Conservation (phyloP, 2,888 invertebrate genomes). For the Lasioglossum vierecki region DNA sequence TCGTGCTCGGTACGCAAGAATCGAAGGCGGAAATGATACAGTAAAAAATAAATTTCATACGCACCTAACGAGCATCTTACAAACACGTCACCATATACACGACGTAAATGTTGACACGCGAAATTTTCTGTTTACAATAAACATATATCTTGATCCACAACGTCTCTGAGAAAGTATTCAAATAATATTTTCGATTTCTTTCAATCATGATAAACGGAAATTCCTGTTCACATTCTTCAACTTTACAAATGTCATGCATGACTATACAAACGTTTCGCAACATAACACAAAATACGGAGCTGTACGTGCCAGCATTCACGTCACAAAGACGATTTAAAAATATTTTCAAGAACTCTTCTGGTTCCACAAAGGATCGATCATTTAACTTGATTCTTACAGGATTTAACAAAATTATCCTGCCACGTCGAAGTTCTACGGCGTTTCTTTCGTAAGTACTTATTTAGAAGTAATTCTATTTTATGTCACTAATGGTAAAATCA, state of each 20-base stretch:
- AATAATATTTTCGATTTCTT: not conserved
- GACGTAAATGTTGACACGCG: conserved; percentile 11
- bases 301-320: not conserved
- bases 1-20: conserved; percentile 26
- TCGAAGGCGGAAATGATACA: not conserved
- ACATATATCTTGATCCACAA: not conserved
- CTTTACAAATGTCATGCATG: not conserved
- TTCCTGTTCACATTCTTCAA: not conserved
- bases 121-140: conserved; percentile 8
- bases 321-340: no score
- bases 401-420: not conserved
- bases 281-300: not conserved
- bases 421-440: not conserved
- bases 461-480: conserved; percentile 25
- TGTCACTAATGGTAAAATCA: conserved; percentile 23
- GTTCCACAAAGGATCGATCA: not conserved
- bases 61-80: not conserved
- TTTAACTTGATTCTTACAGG: not conserved
- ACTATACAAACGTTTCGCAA: not conserved
- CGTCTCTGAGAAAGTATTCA: not conserved
- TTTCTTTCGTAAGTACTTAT: conserved; percentile 35
- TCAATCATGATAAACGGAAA: not conserved
- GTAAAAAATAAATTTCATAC: conserved; percentile 17
- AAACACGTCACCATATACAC: not conserved
- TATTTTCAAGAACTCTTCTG: conserved; percentile 2